These are phyloP conservation scores for Morpho deidamia DNA, from an alignment of 2,888 invertebrate genomes.

Conservation along the genomic window DNA sequence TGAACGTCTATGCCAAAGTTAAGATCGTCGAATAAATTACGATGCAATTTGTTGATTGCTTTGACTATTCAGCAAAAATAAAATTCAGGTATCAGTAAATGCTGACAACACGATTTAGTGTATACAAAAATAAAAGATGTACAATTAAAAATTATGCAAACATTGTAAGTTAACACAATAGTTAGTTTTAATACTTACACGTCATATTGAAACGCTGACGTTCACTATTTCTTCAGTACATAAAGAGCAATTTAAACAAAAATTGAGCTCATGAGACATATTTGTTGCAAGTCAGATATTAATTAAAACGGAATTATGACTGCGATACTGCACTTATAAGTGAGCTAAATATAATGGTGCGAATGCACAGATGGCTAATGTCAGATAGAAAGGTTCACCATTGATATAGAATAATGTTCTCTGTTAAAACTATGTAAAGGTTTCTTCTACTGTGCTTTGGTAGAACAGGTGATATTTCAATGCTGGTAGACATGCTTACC, in stretches of 20 bases:
- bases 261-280: slow-evolving; percentile 10
- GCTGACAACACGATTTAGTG: too few species aligned
- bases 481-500: slow-evolving; percentile 35
- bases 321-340: slow-evolving; percentile 23
- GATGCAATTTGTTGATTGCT: too few species aligned
- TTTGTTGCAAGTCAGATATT: slow-evolving; percentile 32
- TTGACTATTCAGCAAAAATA: too few species aligned
- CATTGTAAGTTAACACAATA: background rate
- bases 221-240: background rate
- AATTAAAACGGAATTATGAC: slow-evolving; percentile 39
- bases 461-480: slow-evolving; percentile 26
- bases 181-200: background rate
- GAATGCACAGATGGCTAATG: slow-evolving; percentile 20
- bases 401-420: slow-evolving; percentile 2
- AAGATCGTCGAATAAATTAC: too few species aligned
- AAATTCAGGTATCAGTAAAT: too few species aligned
- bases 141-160: background rate
- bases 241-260: background rate
- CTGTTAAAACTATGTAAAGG: slow-evolving; percentile 8
- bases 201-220: slow-evolving; percentile 1
- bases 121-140: too few species aligned
- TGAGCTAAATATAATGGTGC: slow-evolving; percentile 23
- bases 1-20: too few species aligned
- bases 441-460: slow-evolving; percentile 6
- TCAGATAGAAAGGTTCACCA: background rate